Base-by-base conservation (phyloP, 1,140 invertebrate genomes). In the Neuroterus valhalla region DNA sequence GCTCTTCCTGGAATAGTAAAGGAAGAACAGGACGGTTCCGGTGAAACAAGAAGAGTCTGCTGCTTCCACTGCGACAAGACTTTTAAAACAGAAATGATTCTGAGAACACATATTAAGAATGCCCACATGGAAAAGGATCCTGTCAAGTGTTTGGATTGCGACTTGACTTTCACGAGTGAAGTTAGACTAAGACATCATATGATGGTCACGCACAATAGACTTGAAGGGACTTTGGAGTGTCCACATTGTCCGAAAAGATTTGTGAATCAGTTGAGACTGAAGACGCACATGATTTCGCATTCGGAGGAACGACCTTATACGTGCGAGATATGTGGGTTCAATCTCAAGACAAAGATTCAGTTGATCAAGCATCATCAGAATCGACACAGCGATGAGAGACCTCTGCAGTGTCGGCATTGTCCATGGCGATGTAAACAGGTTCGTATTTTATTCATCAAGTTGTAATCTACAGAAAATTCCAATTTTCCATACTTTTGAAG, bases 281-380 rank as follows among this genome's bases (percentile, higher is more conserved):
- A 90, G 50, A 90, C 89, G 14, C 89, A 90, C 38, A 89, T 90
- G 89, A 89, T 90, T 50, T 88, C 89, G 3, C 89, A 90, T 76
- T 90, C 89, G 1, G 88, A 90, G 26, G 89, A 89, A 26, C 81
- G 89, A 2, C 89, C 89, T 0, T 88, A 84, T 17, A 83, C 84
- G 0, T 90, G 89, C 31, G 88, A 90, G 42, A 81, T 87, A 10
- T 90, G 89, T 50, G 88, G 87, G 0, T 90, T 90, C 48, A 89
- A 88, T 78, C 72, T 90, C 0, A 90, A 90, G n/a, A 90, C 89
- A 0, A 90, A 90, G 46, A 89, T 90, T 50, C 89, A 90, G n/a
- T 62, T 90, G 66, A 85, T 89, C 10, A 90, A 90, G 50, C 89
- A 90, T 78, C 88, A 89, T 72, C 89, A 90, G 19, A 90, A 90